A percentile compares a stretch with the other conserved stretches of the same genome.
phyloP scores from a whole-genome alignment of 2,113 vertebrate genomes.

The Actenoides hombroni region DNA sequence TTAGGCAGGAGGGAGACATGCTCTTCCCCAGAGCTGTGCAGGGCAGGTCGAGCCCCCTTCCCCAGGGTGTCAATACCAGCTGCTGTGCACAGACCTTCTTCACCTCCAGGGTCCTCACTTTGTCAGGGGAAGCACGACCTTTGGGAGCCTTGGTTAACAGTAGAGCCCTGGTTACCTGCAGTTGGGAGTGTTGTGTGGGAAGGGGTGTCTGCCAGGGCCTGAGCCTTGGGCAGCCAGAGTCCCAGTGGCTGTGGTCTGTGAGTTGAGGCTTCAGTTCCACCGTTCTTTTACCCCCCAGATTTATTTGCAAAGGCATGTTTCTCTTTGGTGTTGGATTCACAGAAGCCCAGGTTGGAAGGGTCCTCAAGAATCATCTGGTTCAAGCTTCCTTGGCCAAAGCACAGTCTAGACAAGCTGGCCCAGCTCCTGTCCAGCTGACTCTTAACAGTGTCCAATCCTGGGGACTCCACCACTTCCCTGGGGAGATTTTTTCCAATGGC shows the following conservation, averaged over 20 bases:
- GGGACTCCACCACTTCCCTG: background rate
- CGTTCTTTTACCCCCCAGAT: background rate
- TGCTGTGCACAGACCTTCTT: background rate
- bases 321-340: rapidly evolving
- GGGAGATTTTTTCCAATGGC: background rate
- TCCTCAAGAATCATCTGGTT: background rate
- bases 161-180: background rate
- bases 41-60: background rate
- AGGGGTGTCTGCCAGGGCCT: background rate
- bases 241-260: background rate
- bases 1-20: rapidly evolving
- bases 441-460: background rate
- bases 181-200: background rate
- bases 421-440: background rate
- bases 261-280: background rate
- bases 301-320: background rate
- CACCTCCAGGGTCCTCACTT: background rate
- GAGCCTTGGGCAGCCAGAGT: background rate
- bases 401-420: background rate
- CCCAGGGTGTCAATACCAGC: background rate
- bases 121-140: too few species aligned
- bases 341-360: background rate
- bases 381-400: background rate
- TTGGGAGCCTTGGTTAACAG: background rate
- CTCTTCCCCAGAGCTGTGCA: background rate